Evolutionary conservation across 2,113 vertebrate genomes (phyloP), one percentile per base, ranked within the genome.

Genomic region (Anser cygnoides): DNA sequence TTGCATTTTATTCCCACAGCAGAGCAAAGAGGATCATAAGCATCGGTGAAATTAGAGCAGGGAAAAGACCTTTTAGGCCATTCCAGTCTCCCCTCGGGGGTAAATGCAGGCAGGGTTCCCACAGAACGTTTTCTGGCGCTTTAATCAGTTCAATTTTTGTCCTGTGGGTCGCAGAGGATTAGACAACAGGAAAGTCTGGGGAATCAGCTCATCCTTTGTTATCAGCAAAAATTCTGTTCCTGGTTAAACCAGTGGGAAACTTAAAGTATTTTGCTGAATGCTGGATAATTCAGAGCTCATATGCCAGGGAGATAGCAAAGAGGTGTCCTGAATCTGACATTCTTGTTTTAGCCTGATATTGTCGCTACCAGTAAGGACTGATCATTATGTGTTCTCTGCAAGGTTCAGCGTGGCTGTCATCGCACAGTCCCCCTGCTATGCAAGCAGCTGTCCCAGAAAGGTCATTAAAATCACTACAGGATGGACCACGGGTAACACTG

Each of bases 111-210:
- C 54, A 81, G 70, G 85, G 61, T 90, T 96, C 88, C 91, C 90
- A 46, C 16, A 65, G 76, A 25, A 41, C 12, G 6, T 55, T 95
- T 90, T 65, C 86, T 14, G 58, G 37, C 5, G 59, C 95, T 96
- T 92, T 77, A 87, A 93, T 89, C 91, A 93, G 87, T 84, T 82
- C 93, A 54, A 52, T 96, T 95, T 83, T 37, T 85, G 37, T 82
- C 3, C 63, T 10, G n/a, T 9, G 87, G 88, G 85, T 94, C 93
- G 92, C 81, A 92, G 70, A 93, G 93, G 79, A 95, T 86, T 73
- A 88, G 86, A 80, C 58, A 65, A 31, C 86, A 85, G 62, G 46
- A 86, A 93, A 68, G 82, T 59, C 95, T 87, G 54, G 39, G 67
- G 66, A 93, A 70, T 75, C 84, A 58, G 68, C 55, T 96, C 83